Conservation (phyloP, 2,888 invertebrate species). For the Drosophila heteroneura region DNA sequence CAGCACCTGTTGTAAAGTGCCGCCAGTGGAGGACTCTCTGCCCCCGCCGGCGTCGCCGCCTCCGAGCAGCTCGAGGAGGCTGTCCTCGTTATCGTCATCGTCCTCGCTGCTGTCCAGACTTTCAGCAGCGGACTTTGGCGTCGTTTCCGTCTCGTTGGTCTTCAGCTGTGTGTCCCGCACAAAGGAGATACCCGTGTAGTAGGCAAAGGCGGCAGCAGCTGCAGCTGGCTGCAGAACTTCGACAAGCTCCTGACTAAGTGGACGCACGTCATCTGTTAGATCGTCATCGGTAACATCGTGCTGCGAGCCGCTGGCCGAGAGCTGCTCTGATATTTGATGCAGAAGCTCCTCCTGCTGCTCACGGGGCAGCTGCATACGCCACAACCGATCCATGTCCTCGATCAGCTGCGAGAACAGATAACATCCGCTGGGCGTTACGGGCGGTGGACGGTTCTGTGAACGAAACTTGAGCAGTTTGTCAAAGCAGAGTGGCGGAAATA, state of each 20-base stretch:
- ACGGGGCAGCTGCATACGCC: slow-evolving; percentile 78
- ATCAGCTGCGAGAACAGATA: slow-evolving; percentile 83
- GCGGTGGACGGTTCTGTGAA: slow-evolving; percentile 24
- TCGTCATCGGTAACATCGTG: slow-evolving; percentile 44
- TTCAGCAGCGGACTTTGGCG: slow-evolving; percentile 30
- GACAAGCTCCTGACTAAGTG: slow-evolving; percentile 62
- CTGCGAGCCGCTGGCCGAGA: slow-evolving; percentile 63
- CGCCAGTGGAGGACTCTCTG: slow-evolving; percentile 55
- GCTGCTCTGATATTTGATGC: slow-evolving; percentile 78
- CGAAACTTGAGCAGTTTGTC: slow-evolving; percentile 82
- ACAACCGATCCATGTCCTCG: slow-evolving; percentile 84
- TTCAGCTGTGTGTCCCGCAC: slow-evolving; percentile 64
- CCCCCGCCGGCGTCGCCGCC: slow-evolving; percentile 31
- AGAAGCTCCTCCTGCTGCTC: slow-evolving; percentile 75
- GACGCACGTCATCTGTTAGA: slow-evolving; percentile 44
- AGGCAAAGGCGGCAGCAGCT: slow-evolving; percentile 74
- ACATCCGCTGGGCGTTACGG: slow-evolving; percentile 29
- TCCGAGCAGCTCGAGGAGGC: slow-evolving; percentile 63
- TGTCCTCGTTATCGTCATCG: slow-evolving; percentile 69
- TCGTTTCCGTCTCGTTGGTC: slow-evolving; percentile 33
- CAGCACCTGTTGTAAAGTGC: slow-evolving; percentile 66
- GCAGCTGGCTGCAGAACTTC: slow-evolving; percentile 66
- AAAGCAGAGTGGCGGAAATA: slow-evolving; percentile 79
- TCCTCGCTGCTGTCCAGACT: slow-evolving; percentile 71
- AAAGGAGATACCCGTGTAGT: slow-evolving; percentile 80